Conservation (phyloP, 2,797 vertebrate species). For the Paguma larvata region DNA sequence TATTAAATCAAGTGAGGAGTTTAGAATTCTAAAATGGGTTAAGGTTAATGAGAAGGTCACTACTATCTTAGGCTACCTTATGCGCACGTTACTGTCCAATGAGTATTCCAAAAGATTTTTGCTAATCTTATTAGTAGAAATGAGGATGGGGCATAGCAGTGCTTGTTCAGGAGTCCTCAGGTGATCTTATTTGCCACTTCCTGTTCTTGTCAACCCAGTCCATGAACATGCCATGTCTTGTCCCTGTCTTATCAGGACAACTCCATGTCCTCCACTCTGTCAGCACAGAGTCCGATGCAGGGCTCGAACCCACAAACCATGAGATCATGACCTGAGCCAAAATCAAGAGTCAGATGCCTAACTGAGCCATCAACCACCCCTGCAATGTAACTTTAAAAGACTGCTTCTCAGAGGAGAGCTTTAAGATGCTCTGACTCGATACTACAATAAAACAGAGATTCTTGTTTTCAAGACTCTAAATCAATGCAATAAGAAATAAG, state of each 20-base stretch:
- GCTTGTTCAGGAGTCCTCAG: not conserved
- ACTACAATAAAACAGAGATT: not conserved
- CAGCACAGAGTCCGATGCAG: no score
- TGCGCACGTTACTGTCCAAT: not conserved
- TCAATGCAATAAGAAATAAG: slow-evolving; percentile 15
- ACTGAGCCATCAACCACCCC: no score
- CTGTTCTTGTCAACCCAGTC: not conserved
- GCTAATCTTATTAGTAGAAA: not conserved
- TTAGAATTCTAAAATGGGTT: not conserved
- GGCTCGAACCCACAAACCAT: no score
- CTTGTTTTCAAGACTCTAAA: slow-evolving; percentile 31
- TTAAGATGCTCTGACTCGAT: not conserved
- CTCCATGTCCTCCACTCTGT: not conserved
- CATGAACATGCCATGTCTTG: not conserved
- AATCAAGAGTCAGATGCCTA: no score
- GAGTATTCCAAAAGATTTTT: not conserved
- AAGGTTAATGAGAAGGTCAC: not conserved
- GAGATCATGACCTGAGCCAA: no score
- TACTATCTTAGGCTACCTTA: not conserved
- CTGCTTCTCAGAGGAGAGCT: not conserved
- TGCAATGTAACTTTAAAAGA: not conserved
- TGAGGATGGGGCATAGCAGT: not conserved
- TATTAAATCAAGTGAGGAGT: not conserved
- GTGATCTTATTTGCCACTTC: not conserved
- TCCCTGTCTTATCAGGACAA: not conserved